Evolutionary conservation across 2,888 invertebrate species (phyloP), one percentile per base, ranked within the genome.

Genomic region (Laothoe populi): DNA sequence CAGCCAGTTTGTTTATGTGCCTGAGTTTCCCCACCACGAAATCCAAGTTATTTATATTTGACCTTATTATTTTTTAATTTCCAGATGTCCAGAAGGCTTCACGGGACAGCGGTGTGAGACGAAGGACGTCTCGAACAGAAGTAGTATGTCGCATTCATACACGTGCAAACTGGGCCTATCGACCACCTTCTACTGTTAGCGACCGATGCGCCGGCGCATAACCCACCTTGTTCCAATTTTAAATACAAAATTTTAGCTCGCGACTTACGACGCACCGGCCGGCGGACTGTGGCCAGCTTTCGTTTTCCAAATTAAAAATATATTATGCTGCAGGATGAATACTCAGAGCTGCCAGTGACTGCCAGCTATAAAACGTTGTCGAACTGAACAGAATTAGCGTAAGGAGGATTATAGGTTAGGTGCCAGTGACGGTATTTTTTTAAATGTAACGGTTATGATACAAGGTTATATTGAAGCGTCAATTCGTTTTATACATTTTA

Each of bases 131-230:
- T 94, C 94, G 88, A 94, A 94, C 86, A 88, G 89, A 84, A 95
- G 95, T 94, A 96, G 96, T 96, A 96, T 95, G 96, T 96, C 96
- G 95, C 95, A 94, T 92, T 94, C 95, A 90, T 95, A 95, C 93
- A 94, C 95, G 92, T 96, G 96, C 95, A 95, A 95, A 94, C 94
- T 95, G 94, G 96, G 96, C 92, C 94, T 95, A 84, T 95, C 95
- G 83, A 95, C 94, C 90, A 95, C 95, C 88, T 96, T 95, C 94
- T 96, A 96, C 94, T 96, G 96, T 94, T 96, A 95, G 94, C 93
- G 81, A 79, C 76, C 82, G 82, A 74, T 79, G 81, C 83, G 82
- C 83, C 78, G 76, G 81, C 84, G 82, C 82, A 79, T 79, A 82
- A 81, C 89, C 89, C 91, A 88, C 90, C 90, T 88, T 82, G 86